Conservation (phyloP, 2,888 invertebrate genomes). For the Pegoplata infirma region DNA sequence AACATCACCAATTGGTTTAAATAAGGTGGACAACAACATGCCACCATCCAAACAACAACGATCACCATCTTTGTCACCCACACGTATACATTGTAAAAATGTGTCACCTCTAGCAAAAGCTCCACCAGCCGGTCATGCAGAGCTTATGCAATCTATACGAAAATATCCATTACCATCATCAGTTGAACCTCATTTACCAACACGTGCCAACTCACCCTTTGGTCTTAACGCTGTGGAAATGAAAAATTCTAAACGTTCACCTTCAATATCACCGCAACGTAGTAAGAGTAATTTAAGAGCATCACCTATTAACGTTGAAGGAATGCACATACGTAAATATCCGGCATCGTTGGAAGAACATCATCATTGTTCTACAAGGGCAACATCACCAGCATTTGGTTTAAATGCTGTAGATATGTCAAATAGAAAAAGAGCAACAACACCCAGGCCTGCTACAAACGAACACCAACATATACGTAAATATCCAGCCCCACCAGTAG, state of each 20-base stretch:
- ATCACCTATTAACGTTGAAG: not conserved
- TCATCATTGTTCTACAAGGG: slow-evolving; percentile 62
- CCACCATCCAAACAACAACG: slow-evolving; percentile 6
- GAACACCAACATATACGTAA: slow-evolving; percentile 50
- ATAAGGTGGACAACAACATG: slow-evolving; percentile 55
- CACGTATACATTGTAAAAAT: not conserved
- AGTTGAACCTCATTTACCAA: not conserved
- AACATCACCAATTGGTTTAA: slow-evolving; percentile 69
- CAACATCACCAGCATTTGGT: slow-evolving; percentile 48
- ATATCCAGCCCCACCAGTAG: slow-evolving; percentile 58
- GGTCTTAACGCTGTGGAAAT: not conserved
- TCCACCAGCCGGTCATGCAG: not conserved
- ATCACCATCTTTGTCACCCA: slow-evolving; percentile 33
- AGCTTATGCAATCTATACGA: slow-evolving; percentile 28
- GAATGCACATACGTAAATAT: slow-evolving; percentile 10
- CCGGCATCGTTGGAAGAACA: slow-evolving; percentile 67
- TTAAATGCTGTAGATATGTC: slow-evolving; percentile 59
- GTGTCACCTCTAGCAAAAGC: no score
- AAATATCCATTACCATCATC: slow-evolving; percentile 47
- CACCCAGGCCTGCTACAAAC: not conserved
- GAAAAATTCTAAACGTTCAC: not conserved
- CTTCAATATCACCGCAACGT: slow-evolving; percentile 1
- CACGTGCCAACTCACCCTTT: not conserved
- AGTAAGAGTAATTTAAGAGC: not conserved
- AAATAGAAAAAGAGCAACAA: slow-evolving; percentile 7